Evolutionary conservation across 2,888 invertebrate genomes (phyloP), one percentile per base, ranked within the genome.

Genomic region (Torymus aiolomorphi): DNA sequence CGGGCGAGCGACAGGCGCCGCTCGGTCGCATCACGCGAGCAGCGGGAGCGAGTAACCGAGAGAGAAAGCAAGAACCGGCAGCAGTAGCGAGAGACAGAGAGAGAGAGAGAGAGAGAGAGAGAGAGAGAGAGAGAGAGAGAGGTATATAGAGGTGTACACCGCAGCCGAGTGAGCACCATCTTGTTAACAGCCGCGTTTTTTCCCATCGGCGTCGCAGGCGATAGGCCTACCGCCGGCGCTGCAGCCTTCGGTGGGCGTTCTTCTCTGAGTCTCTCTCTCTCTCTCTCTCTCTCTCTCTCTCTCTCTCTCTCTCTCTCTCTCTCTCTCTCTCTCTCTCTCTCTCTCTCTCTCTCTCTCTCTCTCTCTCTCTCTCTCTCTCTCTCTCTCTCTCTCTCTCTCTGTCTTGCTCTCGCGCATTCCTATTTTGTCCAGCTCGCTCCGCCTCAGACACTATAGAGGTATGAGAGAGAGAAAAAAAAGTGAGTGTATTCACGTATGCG

Each of bases 141-240:
- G 42, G 42, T 42, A 42, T 42, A 42, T 42, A 42, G 42, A 42
- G 42, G 42, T 42, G 42, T 42, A 42, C 42, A 42, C 42, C 13
- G 73, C 57, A 82, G 83, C 78, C 84, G 82, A 80, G 62, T 51
- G 81, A 49, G 85, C 88, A 88, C 88, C 88, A 88, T 88, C 88
- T 88, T 88, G 88, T 88, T 88, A 88, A 88, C 88, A 88, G 88
- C 83, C 85, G 84, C 85, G 87, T 87, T 88, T 87, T 88, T 88
- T 87, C 84, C 84, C 88, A 86, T 87, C 88, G 86, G 84, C 87
- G 86, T 84, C 85, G 85, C 84, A 84, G 84, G 85, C 86, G 88
- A 88, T 88, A 87, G 88, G 88, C 88, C 86, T 87, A 84, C 84
- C 85, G 85, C 86, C 84, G 83, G 80, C 83, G 86, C 85, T 84